Base-by-base conservation (phyloP, 2,113 vertebrate species). In the Circaetus gallicus region DNA sequence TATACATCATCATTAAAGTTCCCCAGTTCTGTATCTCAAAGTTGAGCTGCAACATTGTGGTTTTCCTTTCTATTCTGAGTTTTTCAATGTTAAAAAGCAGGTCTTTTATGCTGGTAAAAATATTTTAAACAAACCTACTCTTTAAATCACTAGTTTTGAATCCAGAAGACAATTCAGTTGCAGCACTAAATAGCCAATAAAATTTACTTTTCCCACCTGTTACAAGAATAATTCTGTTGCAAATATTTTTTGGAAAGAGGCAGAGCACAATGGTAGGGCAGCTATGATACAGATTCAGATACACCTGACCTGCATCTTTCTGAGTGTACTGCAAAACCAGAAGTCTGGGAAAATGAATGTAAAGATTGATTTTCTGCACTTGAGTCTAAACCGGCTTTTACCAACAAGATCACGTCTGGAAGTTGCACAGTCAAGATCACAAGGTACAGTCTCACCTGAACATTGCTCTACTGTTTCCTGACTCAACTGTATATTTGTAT, bases 161-260 rank as follows among this genome's bases (percentile, higher is more conserved):
- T 47, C 86, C 59, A 90, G n/a, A 59, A 16, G 25, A 79, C 17
- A 82, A 59, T 29, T 71, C 28, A 53, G 26, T 26, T 86, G 20
- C 32, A 85, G 16, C 7, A 62, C 10, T 72, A 70, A 61, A n/a
- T 25, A n/a, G 11, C 9, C 10, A 90, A 58, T n/a, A 49, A 45
- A 42, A 53, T 16, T 4, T 50, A 45, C 13, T 74, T 82, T 82
- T 38, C 7, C 13, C 0, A 2, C 12, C 2, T 6, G 3, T 53
- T 62, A 78, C 6, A 70, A 82, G 83, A 83, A 72, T 40, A 69
- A 53, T 52, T 91, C 9, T 28, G 13, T 52, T 58, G 6, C 15
- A 83, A 63, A 47, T 16, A 13, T 6, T 12, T 77, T 36, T 50
- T 55, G 20, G 14, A 73, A 45, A 65, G 5, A 65, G 8, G 25